Conservation (phyloP, 2,797 vertebrate genomes). For the Crocodylus rhombifer region DNA sequence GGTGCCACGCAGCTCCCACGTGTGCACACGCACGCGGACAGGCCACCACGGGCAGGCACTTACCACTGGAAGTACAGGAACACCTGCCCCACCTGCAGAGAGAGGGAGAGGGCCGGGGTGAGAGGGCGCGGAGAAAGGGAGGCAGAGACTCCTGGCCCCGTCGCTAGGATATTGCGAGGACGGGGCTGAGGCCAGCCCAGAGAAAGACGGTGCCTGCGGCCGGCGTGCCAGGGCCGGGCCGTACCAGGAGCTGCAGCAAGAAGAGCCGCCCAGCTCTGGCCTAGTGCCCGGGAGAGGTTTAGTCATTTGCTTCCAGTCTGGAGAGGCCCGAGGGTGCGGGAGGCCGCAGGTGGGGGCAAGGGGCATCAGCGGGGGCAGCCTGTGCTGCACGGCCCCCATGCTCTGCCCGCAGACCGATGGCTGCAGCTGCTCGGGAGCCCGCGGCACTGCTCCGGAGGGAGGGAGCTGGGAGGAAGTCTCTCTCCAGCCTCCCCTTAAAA, state of each 20-base stretch:
- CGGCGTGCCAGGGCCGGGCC: too few species aligned
- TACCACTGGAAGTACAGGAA: slow-evolving; percentile 98
- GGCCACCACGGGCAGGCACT: slow-evolving; percentile 72
- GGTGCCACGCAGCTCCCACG: background rate
- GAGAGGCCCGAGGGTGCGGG: background rate
- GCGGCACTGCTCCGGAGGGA: too few species aligned
- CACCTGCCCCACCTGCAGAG: slow-evolving; percentile 91
- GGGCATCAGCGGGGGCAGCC: background rate
- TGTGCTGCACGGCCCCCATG: background rate
- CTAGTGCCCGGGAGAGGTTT: background rate
- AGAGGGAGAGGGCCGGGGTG: background rate
- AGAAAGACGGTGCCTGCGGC: too few species aligned
- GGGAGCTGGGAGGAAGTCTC: background rate
- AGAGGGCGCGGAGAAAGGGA: background rate
- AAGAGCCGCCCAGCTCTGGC: background rate
- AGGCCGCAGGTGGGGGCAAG: background rate
- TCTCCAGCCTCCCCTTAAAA: slow-evolving; percentile 17
- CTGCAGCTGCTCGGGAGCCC: too few species aligned
- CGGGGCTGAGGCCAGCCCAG: too few species aligned
- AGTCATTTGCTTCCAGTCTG: background rate
- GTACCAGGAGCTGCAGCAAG: too few species aligned
- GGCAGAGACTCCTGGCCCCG: too few species aligned
- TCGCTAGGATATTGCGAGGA: too few species aligned
- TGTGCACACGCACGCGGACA: background rate
- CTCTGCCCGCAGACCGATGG: background rate